These are phyloP conservation scores for Bubo blakistoni DNA, from an alignment of 2,113 vertebrate genomes.

Conservation along the genomic window DNA sequence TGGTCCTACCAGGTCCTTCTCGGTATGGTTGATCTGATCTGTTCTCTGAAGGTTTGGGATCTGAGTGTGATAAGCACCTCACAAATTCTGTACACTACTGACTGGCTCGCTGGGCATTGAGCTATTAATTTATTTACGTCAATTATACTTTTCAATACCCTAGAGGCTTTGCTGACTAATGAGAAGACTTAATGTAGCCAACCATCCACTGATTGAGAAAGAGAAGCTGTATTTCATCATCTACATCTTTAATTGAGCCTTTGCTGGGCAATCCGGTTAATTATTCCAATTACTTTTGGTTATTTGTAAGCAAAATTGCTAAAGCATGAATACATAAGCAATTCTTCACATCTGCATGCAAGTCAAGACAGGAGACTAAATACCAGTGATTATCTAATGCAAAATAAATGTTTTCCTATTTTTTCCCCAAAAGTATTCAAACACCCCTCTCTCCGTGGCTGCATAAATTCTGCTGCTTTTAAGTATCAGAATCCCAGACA, in stretches of 20 bases:
- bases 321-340: slow-evolving; percentile 36
- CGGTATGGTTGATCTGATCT: background rate
- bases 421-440: background rate
- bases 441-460: background rate
- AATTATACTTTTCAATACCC: slow-evolving; percentile 30
- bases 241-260: slow-evolving; percentile 32
- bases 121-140: slow-evolving; percentile 44
- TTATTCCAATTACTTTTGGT: slow-evolving; percentile 50
- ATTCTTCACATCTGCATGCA: slow-evolving; percentile 50
- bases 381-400: background rate
- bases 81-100: background rate
- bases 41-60: background rate
- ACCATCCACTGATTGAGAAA: slow-evolving; percentile 30
- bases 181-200: slow-evolving; percentile 39
- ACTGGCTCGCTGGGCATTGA: background rate
- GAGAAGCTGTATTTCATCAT: slow-evolving; percentile 24
- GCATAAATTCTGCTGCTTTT: background rate
- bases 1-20: background rate
- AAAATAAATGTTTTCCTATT: slow-evolving; percentile 10
- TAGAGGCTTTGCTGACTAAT: slow-evolving; percentile 46
- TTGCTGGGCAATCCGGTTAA: slow-evolving; percentile 42
- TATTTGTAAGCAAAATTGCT: slow-evolving; percentile 53
- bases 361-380: slow-evolving; percentile 40
- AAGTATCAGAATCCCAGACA: background rate
- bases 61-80: background rate